These are phyloP conservation scores for Eufriesea mexicana DNA, from an alignment of 1,140 invertebrate species.

Conservation along the genomic window DNA sequence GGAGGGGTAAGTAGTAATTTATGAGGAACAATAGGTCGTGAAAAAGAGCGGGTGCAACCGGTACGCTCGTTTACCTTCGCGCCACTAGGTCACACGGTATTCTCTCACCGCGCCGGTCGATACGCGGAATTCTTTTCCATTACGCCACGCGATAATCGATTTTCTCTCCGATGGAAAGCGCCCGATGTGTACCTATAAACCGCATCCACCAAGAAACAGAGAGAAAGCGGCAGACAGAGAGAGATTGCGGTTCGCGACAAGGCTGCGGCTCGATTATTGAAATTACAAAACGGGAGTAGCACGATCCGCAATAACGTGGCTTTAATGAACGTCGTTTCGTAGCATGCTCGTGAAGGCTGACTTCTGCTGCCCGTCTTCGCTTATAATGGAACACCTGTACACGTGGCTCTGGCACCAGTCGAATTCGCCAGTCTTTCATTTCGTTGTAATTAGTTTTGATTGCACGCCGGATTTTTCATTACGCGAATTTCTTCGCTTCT, in stretches of 20 bases:
- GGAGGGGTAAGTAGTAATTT: conserved; percentile 21
- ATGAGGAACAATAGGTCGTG: conserved; percentile 39
- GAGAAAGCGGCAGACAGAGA: background rate
- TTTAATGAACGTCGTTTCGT: conserved; percentile 17
- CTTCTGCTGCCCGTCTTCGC: background rate
- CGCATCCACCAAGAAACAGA: background rate
- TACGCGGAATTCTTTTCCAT: conserved; percentile 57
- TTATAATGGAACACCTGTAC: conserved; percentile 29
- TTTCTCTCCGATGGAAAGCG: conserved; percentile 21
- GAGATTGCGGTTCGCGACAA: conserved; percentile 26
- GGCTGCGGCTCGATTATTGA: conserved; percentile 45
- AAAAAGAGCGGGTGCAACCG: conserved; percentile 15
- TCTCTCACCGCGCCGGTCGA: conserved; percentile 42
- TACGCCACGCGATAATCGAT: conserved; percentile 59
- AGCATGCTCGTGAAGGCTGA: conserved; percentile 7
- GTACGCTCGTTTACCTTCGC: conserved; percentile 49
- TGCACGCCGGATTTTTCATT: no score
- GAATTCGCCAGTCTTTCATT: background rate
- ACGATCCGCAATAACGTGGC: conserved; percentile 41
- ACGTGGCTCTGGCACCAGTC: background rate
- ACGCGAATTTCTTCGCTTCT: no score
- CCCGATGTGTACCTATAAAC: conserved; percentile 22
- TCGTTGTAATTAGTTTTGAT: no score
- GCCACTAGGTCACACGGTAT: conserved; percentile 54
- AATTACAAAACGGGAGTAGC: conserved; percentile 55